A percentile compares a stretch with the other conserved stretches of the same genome.
phyloP scores from a whole-genome alignment of 2,113 vertebrate species.

The Motacilla alba region DNA sequence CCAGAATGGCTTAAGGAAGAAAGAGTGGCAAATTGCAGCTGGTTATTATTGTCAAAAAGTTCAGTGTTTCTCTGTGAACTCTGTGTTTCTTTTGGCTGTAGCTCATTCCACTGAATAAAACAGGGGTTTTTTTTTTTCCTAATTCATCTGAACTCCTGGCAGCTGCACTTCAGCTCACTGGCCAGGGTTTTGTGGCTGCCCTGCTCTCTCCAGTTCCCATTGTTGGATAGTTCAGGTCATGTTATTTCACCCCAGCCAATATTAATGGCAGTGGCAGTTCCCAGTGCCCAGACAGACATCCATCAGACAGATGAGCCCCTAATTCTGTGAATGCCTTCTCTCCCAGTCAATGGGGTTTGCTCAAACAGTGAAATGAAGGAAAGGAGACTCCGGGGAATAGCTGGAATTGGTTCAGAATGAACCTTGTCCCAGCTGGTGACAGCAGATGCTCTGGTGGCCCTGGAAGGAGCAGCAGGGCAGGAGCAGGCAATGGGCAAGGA shows the following conservation, averaged over 20 bases:
- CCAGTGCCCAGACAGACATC: conserved; percentile 1
- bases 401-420: neutral
- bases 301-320: neutral
- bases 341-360: neutral
- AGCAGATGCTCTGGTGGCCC: neutral
- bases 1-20: neutral
- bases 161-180: neutral
- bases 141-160: conserved; percentile 39
- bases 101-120: neutral
- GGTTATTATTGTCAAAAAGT: neutral
- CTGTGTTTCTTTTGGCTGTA: neutral
- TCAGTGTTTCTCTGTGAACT: conserved; percentile 18
- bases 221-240: conserved; percentile 7
- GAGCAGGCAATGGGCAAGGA: no score
- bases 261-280: conserved; percentile 36
- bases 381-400: neutral
- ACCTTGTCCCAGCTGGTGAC: neutral
- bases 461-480: no score
- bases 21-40: neutral
- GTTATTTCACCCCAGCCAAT: neutral
- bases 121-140: neutral
- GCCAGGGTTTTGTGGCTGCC: neutral
- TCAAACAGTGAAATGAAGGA: neutral
- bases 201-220: conserved; percentile 4
- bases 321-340: neutral